Evolutionary conservation across 2,797 vertebrate genomes (phyloP).

Genomic region (Bryconaethiops microstoma): DNA sequence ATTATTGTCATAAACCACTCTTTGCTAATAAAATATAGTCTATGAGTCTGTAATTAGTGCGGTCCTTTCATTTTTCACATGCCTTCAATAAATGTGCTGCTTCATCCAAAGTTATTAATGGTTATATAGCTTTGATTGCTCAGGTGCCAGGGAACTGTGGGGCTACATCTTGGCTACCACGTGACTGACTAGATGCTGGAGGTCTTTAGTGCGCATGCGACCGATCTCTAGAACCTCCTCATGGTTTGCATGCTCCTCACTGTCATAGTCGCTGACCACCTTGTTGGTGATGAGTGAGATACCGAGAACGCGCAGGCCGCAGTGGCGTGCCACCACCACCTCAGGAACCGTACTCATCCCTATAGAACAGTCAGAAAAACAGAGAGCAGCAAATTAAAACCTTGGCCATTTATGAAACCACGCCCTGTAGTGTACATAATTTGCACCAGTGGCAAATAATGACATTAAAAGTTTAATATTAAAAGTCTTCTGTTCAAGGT

Average conservation of each 20-base stretch:
- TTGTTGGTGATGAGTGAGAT: constrained; percentile 89
- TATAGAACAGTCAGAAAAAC: constrained; percentile 50
- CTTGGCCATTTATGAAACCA: not conserved
- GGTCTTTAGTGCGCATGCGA: constrained; percentile 61
- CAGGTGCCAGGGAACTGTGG: not conserved
- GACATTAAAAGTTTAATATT: no score
- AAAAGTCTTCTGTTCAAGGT: no score
- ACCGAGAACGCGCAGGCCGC: constrained; percentile 83
- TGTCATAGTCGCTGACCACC: constrained; percentile 77
- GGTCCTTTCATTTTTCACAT: not conserved
- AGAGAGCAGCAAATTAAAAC: not conserved
- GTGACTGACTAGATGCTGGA: constrained; percentile 73
- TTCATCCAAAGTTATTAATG: not conserved
- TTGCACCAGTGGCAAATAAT: not conserved
- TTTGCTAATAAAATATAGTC: not conserved
- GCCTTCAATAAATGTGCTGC: not conserved
- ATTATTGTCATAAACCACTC: not conserved
- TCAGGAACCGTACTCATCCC: constrained; percentile 91
- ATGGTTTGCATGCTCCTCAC: constrained; percentile 75
- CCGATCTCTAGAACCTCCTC: constrained; percentile 78
- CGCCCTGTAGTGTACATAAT: not conserved
- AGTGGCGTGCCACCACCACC: constrained; percentile 85
- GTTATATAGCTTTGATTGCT: not conserved
- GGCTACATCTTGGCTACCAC: constrained; percentile 67
- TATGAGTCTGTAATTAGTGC: constrained; percentile 6